Base-by-base conservation (phyloP, 1,140 invertebrate genomes). In the Zaprionus inermis region DNA sequence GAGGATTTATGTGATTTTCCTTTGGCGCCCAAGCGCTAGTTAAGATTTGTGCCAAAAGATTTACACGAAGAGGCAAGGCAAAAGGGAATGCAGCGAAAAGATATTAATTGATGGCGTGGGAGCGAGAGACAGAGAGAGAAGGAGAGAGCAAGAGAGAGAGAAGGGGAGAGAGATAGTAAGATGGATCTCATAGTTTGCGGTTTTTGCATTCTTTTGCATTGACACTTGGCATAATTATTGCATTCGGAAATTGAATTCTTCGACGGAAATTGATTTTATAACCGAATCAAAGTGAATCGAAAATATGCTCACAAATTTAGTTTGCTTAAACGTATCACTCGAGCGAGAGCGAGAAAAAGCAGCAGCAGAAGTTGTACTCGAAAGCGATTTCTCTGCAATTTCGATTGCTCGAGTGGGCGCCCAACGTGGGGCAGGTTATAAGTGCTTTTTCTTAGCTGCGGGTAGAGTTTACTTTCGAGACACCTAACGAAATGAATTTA, bases 211-310 rank as follows among this genome's bases (percentile, higher is more conserved):
- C 44, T 49, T 73, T 71, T 72, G 52, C 76, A 74, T 75, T 89
- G 84, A 89, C 84, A 89, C 80, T 90, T 81, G 84, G 74, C 81
- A 89, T 91, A 91, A 89, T 91, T 91, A 91, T 91, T 91, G 81
- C 89, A 85, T 91, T 90, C 83, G 89, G 89, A 91, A 91, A 91
- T 91, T 91, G 84, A 88, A 83, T 82, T 75, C 70, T 79, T 38
- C 44, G 72, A 61, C 66, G 89, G 89, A 91, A 91, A 91, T 91
- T 91, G 89, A 85, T 89, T 91, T 89, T 76, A 81, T 81, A 84
- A 84, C 80, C 78, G 54, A 76, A 65, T 46, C 44, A 52, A 68
- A 55, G 44, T 11, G 54, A 54, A 41, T 58, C 52, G 20, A 41
- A 16, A 60, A 60, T 32, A 55, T 58, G n/a, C 36, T 38, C 65